Percentiles rank a stretch among this genome's conserved stretches.
Evolutionary conservation across 2,797 vertebrate species (phyloP).

Genomic region (Myotis pilosus): DNA sequence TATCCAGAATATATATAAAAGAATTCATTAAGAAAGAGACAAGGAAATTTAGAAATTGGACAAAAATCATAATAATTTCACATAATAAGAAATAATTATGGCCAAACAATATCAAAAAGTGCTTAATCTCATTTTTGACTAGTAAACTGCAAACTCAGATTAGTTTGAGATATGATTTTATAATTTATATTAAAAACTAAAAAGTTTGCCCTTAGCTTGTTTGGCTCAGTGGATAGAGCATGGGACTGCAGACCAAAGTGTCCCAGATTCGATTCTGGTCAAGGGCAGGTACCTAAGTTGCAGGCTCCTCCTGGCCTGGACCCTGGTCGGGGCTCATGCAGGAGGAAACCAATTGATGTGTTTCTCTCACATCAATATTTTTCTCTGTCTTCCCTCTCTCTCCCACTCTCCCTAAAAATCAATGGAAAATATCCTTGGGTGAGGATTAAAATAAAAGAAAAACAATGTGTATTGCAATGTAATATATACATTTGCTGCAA

Average conservation of each 20-base stretch:
- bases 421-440: no score
- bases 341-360: not conserved
- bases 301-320: no score
- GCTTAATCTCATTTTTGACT: not conserved
- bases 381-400: no score
- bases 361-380: not conserved
- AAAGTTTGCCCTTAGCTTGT: not conserved
- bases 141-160: not conserved
- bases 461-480: not conserved
- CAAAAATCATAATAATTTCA: not conserved
- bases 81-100: not conserved
- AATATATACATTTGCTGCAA: not conserved
- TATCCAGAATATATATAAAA: not conserved
- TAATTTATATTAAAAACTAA: not conserved
- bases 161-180: not conserved
- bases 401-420: no score
- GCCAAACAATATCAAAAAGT: not conserved
- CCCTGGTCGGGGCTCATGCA: not conserved
- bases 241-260: fast-evolving
- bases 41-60: not conserved
- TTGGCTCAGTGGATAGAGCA: not conserved
- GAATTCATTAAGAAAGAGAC: not conserved
- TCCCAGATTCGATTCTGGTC: not conserved
- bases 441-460: not conserved
- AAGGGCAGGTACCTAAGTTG: not conserved